Evolutionary conservation across 2,113 vertebrate genomes (phyloP).

Genomic region (Macrotis lagotis): DNA sequence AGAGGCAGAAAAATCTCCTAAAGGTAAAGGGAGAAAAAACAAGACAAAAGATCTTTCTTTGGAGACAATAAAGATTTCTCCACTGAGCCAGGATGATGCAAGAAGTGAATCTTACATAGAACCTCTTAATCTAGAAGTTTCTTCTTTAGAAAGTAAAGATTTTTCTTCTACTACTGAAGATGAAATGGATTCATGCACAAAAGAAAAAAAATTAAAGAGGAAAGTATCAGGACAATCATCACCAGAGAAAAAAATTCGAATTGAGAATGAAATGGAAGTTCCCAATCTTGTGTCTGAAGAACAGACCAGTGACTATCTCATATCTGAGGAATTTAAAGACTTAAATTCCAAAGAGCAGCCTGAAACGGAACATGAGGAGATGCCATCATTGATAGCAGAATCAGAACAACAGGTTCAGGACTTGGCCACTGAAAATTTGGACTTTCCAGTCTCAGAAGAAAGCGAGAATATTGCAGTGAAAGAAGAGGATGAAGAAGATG

Average conservation of each 20-base stretch:
- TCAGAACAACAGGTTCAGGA: slow-evolving; percentile 68
- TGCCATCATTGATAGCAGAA: slow-evolving; percentile 85
- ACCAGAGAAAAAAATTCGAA: slow-evolving; percentile 89
- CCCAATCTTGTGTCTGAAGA: slow-evolving; percentile 82
- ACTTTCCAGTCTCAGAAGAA: slow-evolving; percentile 65
- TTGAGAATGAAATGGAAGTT: slow-evolving; percentile 86
- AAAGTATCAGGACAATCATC: slow-evolving; percentile 88
- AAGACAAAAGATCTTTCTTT: slow-evolving; percentile 85
- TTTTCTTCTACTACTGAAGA: slow-evolving; percentile 77
- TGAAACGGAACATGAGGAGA: slow-evolving; percentile 83
- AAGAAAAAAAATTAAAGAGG: slow-evolving; percentile 89
- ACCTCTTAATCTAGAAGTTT: slow-evolving; percentile 77
- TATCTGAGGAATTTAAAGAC: slow-evolving; percentile 75
- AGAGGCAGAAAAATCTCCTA: slow-evolving; percentile 88
- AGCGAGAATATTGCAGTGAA: slow-evolving; percentile 64
- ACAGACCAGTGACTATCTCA: slow-evolving; percentile 80
- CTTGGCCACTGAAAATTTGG: slow-evolving; percentile 59
- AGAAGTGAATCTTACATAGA: slow-evolving; percentile 78
- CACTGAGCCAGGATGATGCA: slow-evolving; percentile 79
- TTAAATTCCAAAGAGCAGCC: slow-evolving; percentile 77
- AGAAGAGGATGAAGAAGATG: slow-evolving; percentile 83
- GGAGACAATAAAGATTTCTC: slow-evolving; percentile 83
- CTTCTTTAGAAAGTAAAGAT: slow-evolving; percentile 82
- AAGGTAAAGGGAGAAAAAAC: slow-evolving; percentile 88
- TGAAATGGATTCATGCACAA: slow-evolving; percentile 88